Evolutionary conservation across 2,888 invertebrate genomes (phyloP).

Genomic region (Trachelus stipa): DNA sequence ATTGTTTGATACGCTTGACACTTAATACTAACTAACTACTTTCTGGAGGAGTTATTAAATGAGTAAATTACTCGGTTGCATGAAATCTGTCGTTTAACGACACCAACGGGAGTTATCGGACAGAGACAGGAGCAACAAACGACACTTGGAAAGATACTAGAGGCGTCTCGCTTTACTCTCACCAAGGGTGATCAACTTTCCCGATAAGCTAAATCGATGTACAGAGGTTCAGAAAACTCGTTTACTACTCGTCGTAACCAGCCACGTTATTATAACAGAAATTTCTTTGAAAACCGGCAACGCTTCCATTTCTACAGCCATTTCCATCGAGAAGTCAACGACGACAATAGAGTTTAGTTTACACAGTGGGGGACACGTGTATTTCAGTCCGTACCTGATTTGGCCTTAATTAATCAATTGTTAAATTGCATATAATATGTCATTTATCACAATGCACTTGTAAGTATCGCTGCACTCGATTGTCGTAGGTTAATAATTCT

Average conservation of each 20-base stretch:
- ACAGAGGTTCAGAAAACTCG: not conserved
- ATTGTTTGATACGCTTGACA: not conserved
- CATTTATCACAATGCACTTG: not conserved
- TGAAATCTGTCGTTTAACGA: not conserved
- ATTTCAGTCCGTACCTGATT: not conserved
- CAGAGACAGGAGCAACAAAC: conserved; percentile 29
- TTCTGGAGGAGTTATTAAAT: not conserved
- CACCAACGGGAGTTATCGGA: not conserved
- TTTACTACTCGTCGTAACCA: not conserved
- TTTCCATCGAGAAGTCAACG: not conserved
- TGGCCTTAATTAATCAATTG: not conserved
- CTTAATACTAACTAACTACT: not conserved
- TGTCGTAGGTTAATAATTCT: not conserved
- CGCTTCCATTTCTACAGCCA: not conserved
- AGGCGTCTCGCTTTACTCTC: conserved; percentile 22
- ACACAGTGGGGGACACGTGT: not conserved
- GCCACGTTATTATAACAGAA: not conserved
- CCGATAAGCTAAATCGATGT: conserved; percentile 11
- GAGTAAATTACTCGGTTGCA: not conserved
- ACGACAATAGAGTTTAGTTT: not conserved
- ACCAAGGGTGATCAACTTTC: conserved; percentile 33
- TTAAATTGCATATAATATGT: not conserved
- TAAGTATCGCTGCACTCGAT: not conserved
- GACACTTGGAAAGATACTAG: conserved; percentile 34
- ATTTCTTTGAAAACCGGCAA: not conserved